Conservation (phyloP, 2,113 vertebrate genomes). For the Eulacestoma nigropectus region DNA sequence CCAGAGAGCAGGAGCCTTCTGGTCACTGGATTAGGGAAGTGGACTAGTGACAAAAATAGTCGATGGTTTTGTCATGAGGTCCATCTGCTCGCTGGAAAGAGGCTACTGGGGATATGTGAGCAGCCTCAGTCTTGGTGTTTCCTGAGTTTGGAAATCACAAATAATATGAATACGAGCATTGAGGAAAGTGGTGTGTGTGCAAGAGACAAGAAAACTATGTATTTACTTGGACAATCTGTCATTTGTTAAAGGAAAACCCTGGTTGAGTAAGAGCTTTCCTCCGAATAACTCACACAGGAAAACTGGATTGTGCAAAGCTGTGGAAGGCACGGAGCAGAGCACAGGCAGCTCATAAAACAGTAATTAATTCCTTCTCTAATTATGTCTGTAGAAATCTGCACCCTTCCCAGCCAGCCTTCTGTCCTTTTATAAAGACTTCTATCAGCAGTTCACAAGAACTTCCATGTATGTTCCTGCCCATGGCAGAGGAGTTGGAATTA, state of each 20-base stretch:
- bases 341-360: neutral
- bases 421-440: neutral
- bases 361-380: neutral
- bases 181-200: neutral
- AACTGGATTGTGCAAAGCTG: neutral
- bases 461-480: rapidly evolving
- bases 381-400: neutral
- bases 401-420: neutral
- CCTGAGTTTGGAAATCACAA: neutral
- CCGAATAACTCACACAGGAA: neutral
- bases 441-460: neutral
- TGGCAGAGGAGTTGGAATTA: neutral
- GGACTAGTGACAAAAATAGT: neutral
- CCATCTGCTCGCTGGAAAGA: neutral
- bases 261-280: neutral
- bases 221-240: neutral
- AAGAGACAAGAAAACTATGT: rapidly evolving
- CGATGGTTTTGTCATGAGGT: neutral
- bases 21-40: neutral
- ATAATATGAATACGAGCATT: neutral
- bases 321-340: neutral
- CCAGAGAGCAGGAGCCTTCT: slow-evolving; percentile 36
- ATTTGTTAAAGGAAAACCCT: neutral
- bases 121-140: neutral
- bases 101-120: neutral